phyloP scores from a whole-genome alignment of 2,888 invertebrate genomes.

The Synanthedon formicaeformis region DNA sequence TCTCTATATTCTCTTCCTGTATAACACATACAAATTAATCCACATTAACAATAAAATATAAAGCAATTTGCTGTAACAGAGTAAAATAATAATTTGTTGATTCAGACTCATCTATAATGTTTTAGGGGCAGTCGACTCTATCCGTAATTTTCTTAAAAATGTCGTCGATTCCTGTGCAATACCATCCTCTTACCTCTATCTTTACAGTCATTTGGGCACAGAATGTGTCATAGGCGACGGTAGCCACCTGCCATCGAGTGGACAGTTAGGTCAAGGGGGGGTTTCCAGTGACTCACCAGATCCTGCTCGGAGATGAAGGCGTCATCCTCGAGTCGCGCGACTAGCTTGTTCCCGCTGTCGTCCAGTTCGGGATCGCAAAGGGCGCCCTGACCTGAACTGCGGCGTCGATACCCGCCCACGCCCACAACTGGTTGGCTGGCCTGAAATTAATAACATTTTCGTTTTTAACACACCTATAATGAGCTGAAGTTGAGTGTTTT shows the following conservation, averaged over 20 bases:
- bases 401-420: conserved; percentile 51
- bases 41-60: background rate
- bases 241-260: no score
- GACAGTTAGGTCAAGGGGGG: background rate
- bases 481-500: no score
- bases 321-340: conserved; percentile 61
- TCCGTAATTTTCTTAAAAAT: no score
- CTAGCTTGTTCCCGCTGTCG: conserved; percentile 64
- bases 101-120: no score
- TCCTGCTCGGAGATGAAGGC: conserved; percentile 68
- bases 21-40: conserved; percentile 3
- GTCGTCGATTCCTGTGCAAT: no score
- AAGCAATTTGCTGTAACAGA: no score
- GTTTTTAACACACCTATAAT: no score
- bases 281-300: conserved; percentile 32
- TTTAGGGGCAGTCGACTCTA: no score
- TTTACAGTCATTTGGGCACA: no score
- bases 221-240: no score
- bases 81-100: no score
- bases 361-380: conserved; percentile 61
- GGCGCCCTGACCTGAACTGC: conserved; percentile 55
- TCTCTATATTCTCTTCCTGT: conserved; percentile 63
- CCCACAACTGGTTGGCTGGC: conserved; percentile 58
- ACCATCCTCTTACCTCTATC: no score
- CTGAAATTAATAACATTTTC: conserved; percentile 16